A percentile compares a stretch with the other conserved stretches of the same genome.
Conservation (phyloP, 2,797 vertebrate genomes). For the Gambelia wislizenii region DNA sequence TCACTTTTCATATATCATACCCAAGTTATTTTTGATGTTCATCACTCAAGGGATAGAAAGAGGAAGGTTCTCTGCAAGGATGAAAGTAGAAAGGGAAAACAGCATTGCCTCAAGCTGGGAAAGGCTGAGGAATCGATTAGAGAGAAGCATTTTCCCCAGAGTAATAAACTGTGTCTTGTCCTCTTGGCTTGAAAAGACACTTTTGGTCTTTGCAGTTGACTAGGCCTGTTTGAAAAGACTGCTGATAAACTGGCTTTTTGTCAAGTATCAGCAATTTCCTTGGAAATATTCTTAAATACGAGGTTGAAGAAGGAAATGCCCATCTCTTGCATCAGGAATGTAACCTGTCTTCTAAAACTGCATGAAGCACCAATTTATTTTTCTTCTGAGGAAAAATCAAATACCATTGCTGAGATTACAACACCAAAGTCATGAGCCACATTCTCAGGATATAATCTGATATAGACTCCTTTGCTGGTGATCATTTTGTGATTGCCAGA, state of each 20-base stretch:
- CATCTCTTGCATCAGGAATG: neutral
- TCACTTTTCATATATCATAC: neutral
- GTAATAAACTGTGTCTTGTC: neutral
- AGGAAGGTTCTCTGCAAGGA: neutral
- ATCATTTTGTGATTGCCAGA: constrained; percentile 2
- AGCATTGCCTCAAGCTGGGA: constrained; percentile 2
- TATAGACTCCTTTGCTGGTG: neutral
- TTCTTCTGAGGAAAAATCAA: neutral
- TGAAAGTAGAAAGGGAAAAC: neutral
- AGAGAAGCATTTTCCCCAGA: neutral
- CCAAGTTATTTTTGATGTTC: neutral
- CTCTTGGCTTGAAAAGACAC: neutral
- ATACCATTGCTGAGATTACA: neutral
- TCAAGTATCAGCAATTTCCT: neutral
- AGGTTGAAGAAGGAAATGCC: neutral
- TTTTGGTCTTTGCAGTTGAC: neutral
- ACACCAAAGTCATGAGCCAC: neutral
- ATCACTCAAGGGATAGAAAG: neutral
- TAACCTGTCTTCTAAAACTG: neutral
- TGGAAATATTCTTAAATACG: neutral
- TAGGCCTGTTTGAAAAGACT: neutral
- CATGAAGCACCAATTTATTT: neutral
- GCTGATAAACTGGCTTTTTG: neutral
- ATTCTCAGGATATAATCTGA: neutral
- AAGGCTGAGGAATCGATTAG: neutral